Evolutionary conservation across 2,888 invertebrate species (phyloP), one percentile per base, ranked within the genome.

Genomic region (Peribatodes rhomboidaria): DNA sequence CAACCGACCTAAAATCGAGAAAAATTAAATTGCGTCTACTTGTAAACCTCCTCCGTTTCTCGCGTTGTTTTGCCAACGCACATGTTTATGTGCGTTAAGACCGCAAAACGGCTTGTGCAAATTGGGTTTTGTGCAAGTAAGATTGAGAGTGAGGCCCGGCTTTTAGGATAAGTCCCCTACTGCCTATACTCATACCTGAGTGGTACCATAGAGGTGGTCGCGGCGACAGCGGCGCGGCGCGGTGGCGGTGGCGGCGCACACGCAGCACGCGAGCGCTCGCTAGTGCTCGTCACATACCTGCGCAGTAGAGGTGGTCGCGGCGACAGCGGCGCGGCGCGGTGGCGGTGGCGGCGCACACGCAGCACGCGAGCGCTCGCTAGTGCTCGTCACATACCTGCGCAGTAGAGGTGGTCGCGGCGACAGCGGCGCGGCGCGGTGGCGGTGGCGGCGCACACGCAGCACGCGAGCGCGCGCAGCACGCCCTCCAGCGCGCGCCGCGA

Each of bases 201-300:
- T 92, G 92, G 39, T 92, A 92, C n/a, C n/a, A n/a, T n/a, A 1
- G 0, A 92, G 72, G 68, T 92, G 92, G 0, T 89, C 88, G 0
- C 91, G 72, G 0, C 84, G 83, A 58, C 92, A 92, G 58, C 68
- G 80, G 0, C 88, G 79, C 3, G 91, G 86, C 11, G 74, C 71
- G 0, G 87, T 82, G 1, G 90, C 91, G 0, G 92, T 92, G 11
- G 90, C 81, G 0, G 87, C 84, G 68, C 92, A 92, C 9, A 92
- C 89, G 65, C 81, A 84, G 76, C 92, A 92, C 0, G 90, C 76
- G 1, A 92, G 78, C 18, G 92, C 92, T 0, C 74, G 70, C 53
- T n/a, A n/a, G n/a, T n/a, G n/a, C n/a, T n/a, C 35, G 11, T 35
- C 10, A 1, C 7, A 20, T 44, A 27, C 92, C 82, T 73, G 87